Evolutionary conservation across 2,113 vertebrate genomes (phyloP).

Genomic region (Oostethus manadensis): DNA sequence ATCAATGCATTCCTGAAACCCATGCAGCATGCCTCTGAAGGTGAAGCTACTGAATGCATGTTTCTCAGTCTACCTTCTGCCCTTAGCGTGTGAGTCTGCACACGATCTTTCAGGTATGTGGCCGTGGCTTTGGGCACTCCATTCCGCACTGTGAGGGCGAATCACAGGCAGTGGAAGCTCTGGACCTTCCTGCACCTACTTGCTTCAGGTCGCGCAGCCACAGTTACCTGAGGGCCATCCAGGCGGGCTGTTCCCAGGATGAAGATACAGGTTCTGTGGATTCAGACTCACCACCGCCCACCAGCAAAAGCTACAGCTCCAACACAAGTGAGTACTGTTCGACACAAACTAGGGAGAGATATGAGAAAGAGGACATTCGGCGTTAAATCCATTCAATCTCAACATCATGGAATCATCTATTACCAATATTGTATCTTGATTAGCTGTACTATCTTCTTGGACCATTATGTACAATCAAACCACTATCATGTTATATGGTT

Average conservation of each 20-base stretch:
- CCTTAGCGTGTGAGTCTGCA: conserved; percentile 56
- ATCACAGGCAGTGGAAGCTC: conserved; percentile 80
- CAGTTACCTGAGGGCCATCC: conserved; percentile 97
- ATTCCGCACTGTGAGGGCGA: conserved; percentile 81
- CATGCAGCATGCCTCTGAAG: not conserved
- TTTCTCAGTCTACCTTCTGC: conserved; percentile 40
- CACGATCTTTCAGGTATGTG: conserved; percentile 76
- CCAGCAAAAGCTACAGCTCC: conserved; percentile 77
- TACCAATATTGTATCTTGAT: no score
- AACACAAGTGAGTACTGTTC: conserved; percentile 81
- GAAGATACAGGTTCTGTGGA: conserved; percentile 87
- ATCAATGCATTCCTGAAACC: not conserved
- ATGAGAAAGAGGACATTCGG: not conserved
- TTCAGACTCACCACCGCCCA: conserved; percentile 87
- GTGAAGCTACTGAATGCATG: conserved; percentile 10
- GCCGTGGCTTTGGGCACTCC: conserved; percentile 75
- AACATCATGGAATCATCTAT: not conserved
- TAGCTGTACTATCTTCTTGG: no score
- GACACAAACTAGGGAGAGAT: conserved; percentile 1
- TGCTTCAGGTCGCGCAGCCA: conserved; percentile 97
- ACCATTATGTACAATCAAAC: no score
- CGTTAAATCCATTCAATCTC: not conserved
- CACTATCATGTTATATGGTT: no score
- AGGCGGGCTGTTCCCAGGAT: conserved; percentile 96
- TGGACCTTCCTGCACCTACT: conserved; percentile 89